A percentile compares a stretch with the other conserved stretches of the same genome.
phyloP scores from a whole-genome alignment of 2,797 vertebrate genomes.

The Halcyon chelicuti region DNA sequence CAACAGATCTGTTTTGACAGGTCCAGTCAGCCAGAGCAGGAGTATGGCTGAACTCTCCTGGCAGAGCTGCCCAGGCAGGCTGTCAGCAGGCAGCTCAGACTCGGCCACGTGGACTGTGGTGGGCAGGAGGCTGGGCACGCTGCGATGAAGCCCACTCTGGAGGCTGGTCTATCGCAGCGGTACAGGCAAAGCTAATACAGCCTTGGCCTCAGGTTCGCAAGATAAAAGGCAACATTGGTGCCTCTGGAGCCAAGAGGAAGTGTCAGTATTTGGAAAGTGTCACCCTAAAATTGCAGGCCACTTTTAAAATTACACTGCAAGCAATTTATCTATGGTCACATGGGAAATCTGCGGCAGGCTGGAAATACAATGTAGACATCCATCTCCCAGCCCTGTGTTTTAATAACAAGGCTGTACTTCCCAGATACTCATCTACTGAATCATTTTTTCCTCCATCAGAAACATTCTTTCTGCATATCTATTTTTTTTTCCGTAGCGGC shows the following conservation, averaged over 20 bases:
- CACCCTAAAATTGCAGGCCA: neutral
- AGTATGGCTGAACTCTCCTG: neutral
- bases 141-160: fast-evolving
- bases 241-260: neutral
- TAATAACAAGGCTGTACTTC: conserved; percentile 30
- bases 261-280: neutral
- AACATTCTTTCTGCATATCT: neutral
- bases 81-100: neutral
- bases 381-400: conserved; percentile 13
- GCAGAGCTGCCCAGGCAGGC: neutral
- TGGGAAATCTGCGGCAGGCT: conserved; percentile 5
- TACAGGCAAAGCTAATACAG: neutral
- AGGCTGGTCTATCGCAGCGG: neutral
- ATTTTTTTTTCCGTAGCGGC: neutral
- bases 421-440: conserved; percentile 16
- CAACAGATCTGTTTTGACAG: conserved; percentile 16
- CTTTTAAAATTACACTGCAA: neutral
- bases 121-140: neutral
- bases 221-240: neutral
- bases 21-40: neutral
- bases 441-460: conserved; percentile 44
- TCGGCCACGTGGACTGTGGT: fast-evolving
- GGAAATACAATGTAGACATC: neutral
- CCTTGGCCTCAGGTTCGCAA: neutral
- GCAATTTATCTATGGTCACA: neutral